These are phyloP conservation scores for Acanthosepion lycidas DNA, from an alignment of 2,888 invertebrate genomes.

Conservation along the genomic window DNA sequence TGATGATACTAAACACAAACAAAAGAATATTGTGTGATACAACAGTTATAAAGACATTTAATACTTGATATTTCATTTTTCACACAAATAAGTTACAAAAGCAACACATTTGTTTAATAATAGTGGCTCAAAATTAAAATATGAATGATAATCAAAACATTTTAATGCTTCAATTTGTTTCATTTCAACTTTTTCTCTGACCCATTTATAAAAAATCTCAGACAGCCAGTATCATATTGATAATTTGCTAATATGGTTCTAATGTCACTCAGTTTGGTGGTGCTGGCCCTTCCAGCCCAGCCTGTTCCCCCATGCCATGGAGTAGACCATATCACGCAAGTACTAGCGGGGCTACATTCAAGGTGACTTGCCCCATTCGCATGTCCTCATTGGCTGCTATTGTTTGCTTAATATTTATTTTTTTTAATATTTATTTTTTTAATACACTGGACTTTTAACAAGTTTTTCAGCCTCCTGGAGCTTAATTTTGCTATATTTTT, in stretches of 20 bases:
- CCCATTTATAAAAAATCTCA: no score
- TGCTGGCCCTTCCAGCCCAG: slow-evolving; percentile 34
- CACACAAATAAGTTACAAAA: no score
- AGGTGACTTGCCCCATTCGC: slow-evolving; percentile 34
- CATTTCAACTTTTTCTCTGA: no score
- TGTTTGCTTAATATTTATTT: not conserved
- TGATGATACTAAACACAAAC: no score
- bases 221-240: not conserved
- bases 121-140: no score
- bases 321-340: slow-evolving; percentile 38
- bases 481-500: not conserved
- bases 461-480: not conserved
- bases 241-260: slow-evolving; percentile 35
- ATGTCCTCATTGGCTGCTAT: slow-evolving; percentile 36
- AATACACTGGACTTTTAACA: not conserved
- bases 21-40: no score
- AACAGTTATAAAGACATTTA: no score
- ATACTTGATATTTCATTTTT: no score
- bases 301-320: slow-evolving; percentile 8
- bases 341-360: slow-evolving; percentile 40
- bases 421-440: not conserved
- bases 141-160: no score
- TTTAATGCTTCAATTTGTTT: no score
- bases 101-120: no score
- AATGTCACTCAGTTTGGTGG: slow-evolving; percentile 41